Base-by-base conservation (phyloP, 1,140 invertebrate species). In the Listronotus oregonensis region DNA sequence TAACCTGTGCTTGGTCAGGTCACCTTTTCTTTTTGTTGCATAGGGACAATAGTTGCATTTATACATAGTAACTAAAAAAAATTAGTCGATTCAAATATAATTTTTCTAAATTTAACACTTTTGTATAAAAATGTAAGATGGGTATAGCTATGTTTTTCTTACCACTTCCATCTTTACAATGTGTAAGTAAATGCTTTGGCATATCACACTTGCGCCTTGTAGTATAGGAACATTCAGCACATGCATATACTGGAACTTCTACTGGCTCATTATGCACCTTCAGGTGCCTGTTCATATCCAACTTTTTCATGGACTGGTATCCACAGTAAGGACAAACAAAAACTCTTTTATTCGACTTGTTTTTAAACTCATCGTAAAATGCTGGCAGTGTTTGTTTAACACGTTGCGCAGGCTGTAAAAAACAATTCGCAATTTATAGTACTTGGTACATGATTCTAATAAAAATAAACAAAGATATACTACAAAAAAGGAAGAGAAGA, bases 131-230 rank as follows among this genome's bases (percentile, higher is more conserved):
- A 5, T 27, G 5, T 1, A 27, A 27, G 5, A 27, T 27, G 1
- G 21, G 5, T 27, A 34, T 21, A 32, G 46, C 31, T 18, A 37
- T 32, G 27, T 52, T 46, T 44, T 15, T 50, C 15, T 39, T 70
- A 70, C 68, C 68, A 44, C 64, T 65, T 12, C 64, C 68, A 56
- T 64, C 54, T 21, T 50, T 50, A 34, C 69, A 71, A 44, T 71
- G 69, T 37, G 56, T 64, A 10, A 71, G 40, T 46, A 71, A 55
- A 63, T 71, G 69, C 44, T 71, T 71, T 3, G 69, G 66, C 69
- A 71, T 71, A 62, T 71, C 69, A 39, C 56, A 62, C 27, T 66
- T 71, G 43, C 69, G 50, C 46, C 63, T 64, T 12, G 69, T 71
- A 31, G 63, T 58, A 52, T 71, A 71, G 0, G 63, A 31, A 43